Evolutionary conservation across 2,113 vertebrate genomes (phyloP).

Genomic region (Corapipo altera): DNA sequence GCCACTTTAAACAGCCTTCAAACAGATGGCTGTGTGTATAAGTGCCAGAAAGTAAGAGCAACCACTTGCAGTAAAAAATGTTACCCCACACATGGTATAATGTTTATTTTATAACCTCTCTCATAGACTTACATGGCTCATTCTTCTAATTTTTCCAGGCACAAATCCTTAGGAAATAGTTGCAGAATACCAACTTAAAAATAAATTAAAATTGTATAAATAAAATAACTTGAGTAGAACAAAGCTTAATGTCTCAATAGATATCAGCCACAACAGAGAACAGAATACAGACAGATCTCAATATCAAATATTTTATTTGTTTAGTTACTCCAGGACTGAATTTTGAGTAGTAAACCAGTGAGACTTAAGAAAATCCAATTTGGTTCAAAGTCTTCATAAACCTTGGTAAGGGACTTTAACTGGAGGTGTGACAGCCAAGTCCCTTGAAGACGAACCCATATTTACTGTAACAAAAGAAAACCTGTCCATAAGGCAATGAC

Average conservation of each 20-base stretch:
- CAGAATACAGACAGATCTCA: background rate
- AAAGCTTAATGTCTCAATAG: background rate
- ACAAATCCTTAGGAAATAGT: slow-evolving; percentile 44
- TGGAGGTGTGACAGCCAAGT: background rate
- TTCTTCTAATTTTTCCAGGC: slow-evolving; percentile 72
- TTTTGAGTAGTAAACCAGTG: background rate
- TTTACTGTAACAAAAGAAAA: background rate
- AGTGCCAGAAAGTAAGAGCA: slow-evolving; percentile 78
- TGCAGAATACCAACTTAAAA: slow-evolving; percentile 41
- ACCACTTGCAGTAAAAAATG: slow-evolving; percentile 70
- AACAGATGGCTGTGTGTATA: slow-evolving; percentile 77
- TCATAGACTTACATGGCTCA: slow-evolving; percentile 57
- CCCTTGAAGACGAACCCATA: background rate
- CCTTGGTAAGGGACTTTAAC: background rate
- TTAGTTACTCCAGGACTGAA: background rate
- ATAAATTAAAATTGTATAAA: slow-evolving; percentile 40
- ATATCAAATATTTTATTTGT: background rate
- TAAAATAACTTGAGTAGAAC: slow-evolving; percentile 23
- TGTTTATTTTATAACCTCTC: slow-evolving; percentile 74
- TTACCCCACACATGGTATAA: slow-evolving; percentile 73
- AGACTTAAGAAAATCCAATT: background rate
- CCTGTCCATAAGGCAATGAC: background rate
- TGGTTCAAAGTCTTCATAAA: background rate
- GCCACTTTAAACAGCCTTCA: slow-evolving; percentile 74
- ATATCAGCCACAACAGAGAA: background rate